Conservation (phyloP, 30 jellyfish, hydroid and myxozoan species). For the Morbakka virulenta region DNA sequence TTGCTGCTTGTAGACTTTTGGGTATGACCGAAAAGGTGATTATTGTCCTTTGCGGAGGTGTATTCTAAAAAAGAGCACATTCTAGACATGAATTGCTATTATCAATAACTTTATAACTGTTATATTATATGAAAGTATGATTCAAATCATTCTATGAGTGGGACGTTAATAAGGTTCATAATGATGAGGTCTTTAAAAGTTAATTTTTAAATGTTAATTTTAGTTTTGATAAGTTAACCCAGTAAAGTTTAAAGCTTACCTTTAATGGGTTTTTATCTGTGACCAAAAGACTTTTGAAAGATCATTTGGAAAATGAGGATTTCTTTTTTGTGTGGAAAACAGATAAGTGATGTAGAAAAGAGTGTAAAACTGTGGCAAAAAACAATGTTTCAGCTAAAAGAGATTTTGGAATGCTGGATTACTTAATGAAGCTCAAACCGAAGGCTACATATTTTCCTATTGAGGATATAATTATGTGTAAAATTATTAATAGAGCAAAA, state of each 20-base stretch:
- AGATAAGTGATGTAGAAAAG: background rate
- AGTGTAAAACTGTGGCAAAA: conserved; percentile 15
- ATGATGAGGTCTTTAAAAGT: background rate
- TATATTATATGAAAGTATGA: conserved; percentile 6
- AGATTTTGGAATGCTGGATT: conserved; percentile 44
- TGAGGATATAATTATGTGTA: conserved; percentile 34
- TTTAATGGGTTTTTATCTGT: conserved; percentile 37
- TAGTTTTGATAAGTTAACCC: conserved; percentile 5
- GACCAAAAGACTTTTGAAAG: conserved; percentile 34
- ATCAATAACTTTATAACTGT: conserved; percentile 5
- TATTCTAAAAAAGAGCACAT: conserved; percentile 3
- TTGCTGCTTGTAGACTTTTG: too few relatives aligned
- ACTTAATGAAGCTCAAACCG: conserved; percentile 6
- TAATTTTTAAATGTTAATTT: background rate
- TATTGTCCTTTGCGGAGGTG: conserved; percentile 22
- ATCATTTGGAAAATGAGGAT: conserved; percentile 36
- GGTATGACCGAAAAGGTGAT: conserved; percentile 3
- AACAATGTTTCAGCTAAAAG: conserved; percentile 25
- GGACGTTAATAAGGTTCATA: conserved; percentile 2
- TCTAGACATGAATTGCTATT: background rate
- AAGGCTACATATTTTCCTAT: conserved; percentile 26
- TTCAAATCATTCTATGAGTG: conserved; percentile 9
- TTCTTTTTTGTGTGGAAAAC: conserved; percentile 1
- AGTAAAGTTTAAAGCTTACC: conserved; percentile 9
- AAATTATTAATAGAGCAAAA: background rate